A percentile compares a stretch with the other conserved stretches of the same genome.
These are phyloP conservation scores for Sebastes hubbsi DNA, from an alignment of 2,797 vertebrate species.

Conservation along the genomic window DNA sequence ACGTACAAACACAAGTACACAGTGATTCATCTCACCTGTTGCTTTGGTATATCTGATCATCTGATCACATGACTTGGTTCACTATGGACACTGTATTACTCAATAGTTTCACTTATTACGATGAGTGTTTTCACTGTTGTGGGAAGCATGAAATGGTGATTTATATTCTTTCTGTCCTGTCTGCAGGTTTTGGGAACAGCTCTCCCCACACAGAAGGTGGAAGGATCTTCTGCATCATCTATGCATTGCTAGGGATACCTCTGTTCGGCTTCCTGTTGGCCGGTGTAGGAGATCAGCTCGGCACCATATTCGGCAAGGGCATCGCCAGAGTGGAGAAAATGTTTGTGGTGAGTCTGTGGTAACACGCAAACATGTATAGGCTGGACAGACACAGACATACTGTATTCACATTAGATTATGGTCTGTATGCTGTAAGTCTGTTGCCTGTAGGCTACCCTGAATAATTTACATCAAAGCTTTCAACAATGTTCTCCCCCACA, in stretches of 20 bases:
- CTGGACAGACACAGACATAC: neutral
- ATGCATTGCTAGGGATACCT: constrained; percentile 95
- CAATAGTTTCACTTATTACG: neutral
- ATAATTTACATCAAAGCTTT: constrained; percentile 30
- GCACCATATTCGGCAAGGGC: constrained; percentile 96
- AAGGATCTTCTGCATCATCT: constrained; percentile 96
- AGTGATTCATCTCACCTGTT: neutral
- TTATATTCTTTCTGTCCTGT: neutral
- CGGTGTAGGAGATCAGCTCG: constrained; percentile 95
- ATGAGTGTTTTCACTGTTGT: neutral
- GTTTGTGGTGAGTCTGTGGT: constrained; percentile 90
- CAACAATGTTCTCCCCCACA: neutral
- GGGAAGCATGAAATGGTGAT: neutral
- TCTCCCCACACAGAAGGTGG: constrained; percentile 95
- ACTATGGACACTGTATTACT: neutral
- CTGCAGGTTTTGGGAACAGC: constrained; percentile 93
- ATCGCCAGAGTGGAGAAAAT: constrained; percentile 96
- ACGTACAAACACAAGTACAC: neutral
- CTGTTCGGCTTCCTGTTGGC: constrained; percentile 96
- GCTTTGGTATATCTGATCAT: neutral
- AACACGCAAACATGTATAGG: neutral
- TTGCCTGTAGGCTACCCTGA: constrained; percentile 1
- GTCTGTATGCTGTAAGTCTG: neutral
- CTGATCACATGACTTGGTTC: neutral
- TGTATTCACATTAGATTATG: neutral